Evolutionary conservation across 2,888 invertebrate species (phyloP), one percentile per base, ranked within the genome.

Genomic region (Branchipolynoe longqiensis): DNA sequence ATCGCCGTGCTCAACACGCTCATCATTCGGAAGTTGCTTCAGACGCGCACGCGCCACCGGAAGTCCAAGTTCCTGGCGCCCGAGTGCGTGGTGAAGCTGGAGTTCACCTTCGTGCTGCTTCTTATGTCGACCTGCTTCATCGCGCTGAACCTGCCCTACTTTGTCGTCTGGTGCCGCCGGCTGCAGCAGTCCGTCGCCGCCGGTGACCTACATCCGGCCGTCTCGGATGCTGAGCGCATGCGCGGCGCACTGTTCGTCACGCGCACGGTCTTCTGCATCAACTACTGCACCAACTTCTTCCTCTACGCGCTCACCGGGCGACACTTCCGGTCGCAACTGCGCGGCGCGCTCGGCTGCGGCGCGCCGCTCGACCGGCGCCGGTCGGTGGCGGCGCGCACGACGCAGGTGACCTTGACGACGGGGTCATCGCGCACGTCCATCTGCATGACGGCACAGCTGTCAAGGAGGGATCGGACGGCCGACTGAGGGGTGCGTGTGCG

Each of bases 231-330:
- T 22, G 85, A 86, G 22, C 40, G 58, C 38, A 25, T 59, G 25
- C 83, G 58, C 28, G 85, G 84, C 14, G 40, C 62, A 0, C 86
- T 91, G 1, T 86, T 87, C 73, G 88, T 91, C n/a, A 90, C 91
- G 0, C 81, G 91, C 28, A 90, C 91, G 1, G 90, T 92, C 31
- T 92, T 91, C 85, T 92, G 91, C 87, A 86, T 91, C 86, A 93
- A 92, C 87, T 93, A 92, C 85, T 92, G 92, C 85, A 88, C 91
- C 33, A 93, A 92, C 87, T 92, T 93, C 85, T 92, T 93, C 87
- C 88, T 93, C 58, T 93, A 92, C 84, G 90, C 90, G 86, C 89
- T 92, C 22, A 91, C 92, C 0, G 92, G 92, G 0, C 90, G 91
- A 22, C 91, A 91, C 85, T 92, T 92, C 87, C 88, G 92, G 25